Conservation (phyloP, 2,113 vertebrate genomes). For the Actenoides lindsayi region DNA sequence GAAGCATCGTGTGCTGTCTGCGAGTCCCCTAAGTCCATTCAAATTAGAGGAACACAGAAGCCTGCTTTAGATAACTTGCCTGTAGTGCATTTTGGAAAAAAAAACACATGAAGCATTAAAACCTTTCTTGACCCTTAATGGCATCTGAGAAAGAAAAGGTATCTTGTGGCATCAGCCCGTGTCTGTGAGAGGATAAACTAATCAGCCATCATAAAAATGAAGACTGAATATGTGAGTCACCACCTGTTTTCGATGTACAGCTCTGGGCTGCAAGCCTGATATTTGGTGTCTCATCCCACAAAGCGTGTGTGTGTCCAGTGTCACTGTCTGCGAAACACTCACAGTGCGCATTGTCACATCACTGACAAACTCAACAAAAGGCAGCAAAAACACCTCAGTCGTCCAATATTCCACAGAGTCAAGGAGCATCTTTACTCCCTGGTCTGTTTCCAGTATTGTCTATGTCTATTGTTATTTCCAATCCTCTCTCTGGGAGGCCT, state of each 20-base stretch:
- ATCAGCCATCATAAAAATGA: neutral
- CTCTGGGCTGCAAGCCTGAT: neutral
- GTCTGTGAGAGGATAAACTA: neutral
- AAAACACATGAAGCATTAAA: neutral
- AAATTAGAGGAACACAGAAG: neutral
- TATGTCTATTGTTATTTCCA: neutral
- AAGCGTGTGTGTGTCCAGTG: neutral
- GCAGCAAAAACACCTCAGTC: neutral
- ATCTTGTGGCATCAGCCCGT: neutral
- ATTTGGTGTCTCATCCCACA: neutral
- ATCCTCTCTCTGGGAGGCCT: neutral
- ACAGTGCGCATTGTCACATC: neutral
- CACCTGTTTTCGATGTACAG: accelerated
- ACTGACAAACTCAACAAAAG: neutral
- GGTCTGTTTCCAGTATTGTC: neutral
- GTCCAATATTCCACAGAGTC: neutral
- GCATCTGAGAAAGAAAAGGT: neutral
- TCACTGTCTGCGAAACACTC: neutral
- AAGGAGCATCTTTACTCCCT: neutral
- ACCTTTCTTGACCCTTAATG: neutral
- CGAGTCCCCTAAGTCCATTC: neutral
- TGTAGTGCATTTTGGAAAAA: neutral
- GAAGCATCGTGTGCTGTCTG: neutral
- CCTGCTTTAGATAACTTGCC: neutral
- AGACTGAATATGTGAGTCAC: neutral